Percentiles rank a stretch among this genome's conserved stretches.
Evolutionary conservation across 2,888 invertebrate genomes (phyloP).

Genomic region (Strigamia crassipes): DNA sequence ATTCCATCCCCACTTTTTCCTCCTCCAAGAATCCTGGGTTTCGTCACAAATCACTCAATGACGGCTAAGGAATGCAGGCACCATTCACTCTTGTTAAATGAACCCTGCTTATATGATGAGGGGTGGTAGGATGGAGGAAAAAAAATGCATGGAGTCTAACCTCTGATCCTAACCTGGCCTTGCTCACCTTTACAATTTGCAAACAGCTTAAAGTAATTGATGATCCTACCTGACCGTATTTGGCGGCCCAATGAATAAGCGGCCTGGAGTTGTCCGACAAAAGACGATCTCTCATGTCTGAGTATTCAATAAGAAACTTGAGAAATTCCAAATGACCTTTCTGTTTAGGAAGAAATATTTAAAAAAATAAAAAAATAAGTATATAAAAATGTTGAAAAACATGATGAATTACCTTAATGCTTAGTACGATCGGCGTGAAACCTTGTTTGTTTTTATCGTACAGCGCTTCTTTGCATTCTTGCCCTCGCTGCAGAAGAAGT

Average conservation of each 20-base stretch:
- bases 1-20: constrained; percentile 3
- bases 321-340: constrained; percentile 56
- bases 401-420: constrained; percentile 56
- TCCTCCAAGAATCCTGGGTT: not conserved
- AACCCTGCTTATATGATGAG: constrained; percentile 49
- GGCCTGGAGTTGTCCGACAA: constrained; percentile 56
- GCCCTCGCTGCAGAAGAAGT: constrained; percentile 56
- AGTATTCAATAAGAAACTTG: constrained; percentile 58
- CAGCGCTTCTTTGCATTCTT: constrained; percentile 56
- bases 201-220: constrained; percentile 50
- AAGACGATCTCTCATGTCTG: constrained; percentile 55
- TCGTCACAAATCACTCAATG: constrained; percentile 45
- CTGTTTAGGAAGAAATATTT: constrained; percentile 52
- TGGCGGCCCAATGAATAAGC: constrained; percentile 57
- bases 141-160: not conserved
- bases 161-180: constrained; percentile 10
- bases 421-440: constrained; percentile 57
- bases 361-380: no score
- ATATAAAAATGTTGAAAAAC: not conserved
- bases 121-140: not conserved
- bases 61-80: constrained; percentile 44
- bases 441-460: constrained; percentile 58
- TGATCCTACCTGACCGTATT: constrained; percentile 56
- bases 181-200: constrained; percentile 21
- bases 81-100: constrained; percentile 47